Base-by-base conservation (phyloP, 2,888 invertebrate species). In the Biston stratarius region DNA sequence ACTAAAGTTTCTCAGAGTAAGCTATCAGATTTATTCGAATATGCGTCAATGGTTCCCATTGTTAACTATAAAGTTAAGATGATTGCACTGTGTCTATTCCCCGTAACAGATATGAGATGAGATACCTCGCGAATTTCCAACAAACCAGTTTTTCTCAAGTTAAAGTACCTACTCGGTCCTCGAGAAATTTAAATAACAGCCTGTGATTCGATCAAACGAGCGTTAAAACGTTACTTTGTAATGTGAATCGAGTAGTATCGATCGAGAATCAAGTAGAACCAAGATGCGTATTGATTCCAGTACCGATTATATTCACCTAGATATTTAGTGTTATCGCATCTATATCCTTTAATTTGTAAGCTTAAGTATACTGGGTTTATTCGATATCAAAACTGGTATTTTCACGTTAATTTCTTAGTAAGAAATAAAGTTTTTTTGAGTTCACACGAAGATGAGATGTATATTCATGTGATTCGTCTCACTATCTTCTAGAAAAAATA, bases 151-250 rank as follows among this genome's bases (percentile, higher is more conserved):
- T 83, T 83, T 83, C 82, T 79, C 69, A 74, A 74, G 80, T 79
- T 82, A 83, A 87, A 85, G 86, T 84, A 86, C 84, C 81, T 24
- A 24, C 81, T 77, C 74, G 78, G 79, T 69, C 83, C 81, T 84
- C 79, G 80, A 80, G 80, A 86, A 83, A 88, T 89, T 89, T 87
- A 86, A 88, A 86, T 88, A 87, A 86, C 85, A 79, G 79, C 79
- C 79, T 67, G 83, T 80, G 86, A 87, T 86, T 84, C 82, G 83
- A 82, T 78, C 82, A 81, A 80, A 79, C 78, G 83, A 83, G 83
- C 81, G 81, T 80, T 81, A 83, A 84, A 84, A 84, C 78, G 77
- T 81, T 83, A 84, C 82, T 80, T 83, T 84, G 87, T 86, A 86
- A 83, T 80, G 80, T 79, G 73, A 76, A 81, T 78, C 81, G 86